phyloP scores from a whole-genome alignment of 2,113 vertebrate species.

The Riparia riparia region DNA sequence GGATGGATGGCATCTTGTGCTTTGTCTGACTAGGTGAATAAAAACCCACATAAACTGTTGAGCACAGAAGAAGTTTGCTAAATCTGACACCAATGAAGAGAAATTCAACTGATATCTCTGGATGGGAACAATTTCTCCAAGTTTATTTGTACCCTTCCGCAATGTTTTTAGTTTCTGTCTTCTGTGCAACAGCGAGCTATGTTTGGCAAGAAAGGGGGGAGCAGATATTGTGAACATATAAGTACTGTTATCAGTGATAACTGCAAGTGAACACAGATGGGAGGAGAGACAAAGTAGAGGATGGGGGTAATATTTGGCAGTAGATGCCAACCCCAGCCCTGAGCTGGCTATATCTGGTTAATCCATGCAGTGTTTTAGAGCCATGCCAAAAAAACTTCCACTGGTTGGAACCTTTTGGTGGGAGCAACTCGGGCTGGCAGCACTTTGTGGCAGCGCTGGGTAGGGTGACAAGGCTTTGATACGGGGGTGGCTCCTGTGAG shows the following conservation, averaged over 20 bases:
- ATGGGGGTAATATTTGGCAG: background rate
- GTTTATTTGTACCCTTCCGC: background rate
- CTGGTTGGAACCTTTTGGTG: background rate
- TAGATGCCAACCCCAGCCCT: background rate
- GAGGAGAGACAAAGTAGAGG: background rate
- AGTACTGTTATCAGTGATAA: background rate
- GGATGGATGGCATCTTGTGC: background rate
- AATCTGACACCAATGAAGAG: background rate
- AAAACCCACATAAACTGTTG: background rate
- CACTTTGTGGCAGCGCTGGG: background rate
- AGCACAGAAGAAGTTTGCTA: background rate
- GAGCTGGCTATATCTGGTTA: background rate
- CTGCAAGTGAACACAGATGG: background rate
- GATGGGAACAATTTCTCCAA: background rate
- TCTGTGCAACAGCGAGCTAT: background rate
- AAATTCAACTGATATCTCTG: background rate
- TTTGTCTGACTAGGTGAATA: background rate
- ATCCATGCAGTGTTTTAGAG: rapidly evolving
- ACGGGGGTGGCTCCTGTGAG: background rate
- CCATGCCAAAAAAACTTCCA: background rate
- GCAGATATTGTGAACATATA: background rate
- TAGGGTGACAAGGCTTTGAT: background rate
- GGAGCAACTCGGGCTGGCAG: background rate
- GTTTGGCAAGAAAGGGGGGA: background rate
- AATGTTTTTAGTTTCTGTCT: background rate